A percentile compares a stretch with the other conserved stretches of the same genome.
Evolutionary conservation across 2,113 vertebrate genomes (phyloP).

Genomic region (Cyphomyrus discorhynchus): DNA sequence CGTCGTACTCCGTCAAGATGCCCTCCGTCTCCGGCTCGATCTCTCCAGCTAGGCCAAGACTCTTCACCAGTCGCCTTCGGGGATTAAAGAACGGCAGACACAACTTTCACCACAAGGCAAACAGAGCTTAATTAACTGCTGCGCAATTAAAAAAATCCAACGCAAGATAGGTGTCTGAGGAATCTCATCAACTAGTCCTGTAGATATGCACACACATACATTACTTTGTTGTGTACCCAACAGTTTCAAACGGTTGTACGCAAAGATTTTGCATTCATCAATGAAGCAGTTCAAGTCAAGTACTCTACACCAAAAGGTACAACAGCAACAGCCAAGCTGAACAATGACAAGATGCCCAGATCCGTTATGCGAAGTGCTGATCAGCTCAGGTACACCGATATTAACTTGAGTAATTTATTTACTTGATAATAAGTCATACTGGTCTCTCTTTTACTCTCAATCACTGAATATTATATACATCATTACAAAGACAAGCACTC

Average conservation of each 20-base stretch:
- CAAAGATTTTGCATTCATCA: not conserved
- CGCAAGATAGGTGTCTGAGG: not conserved
- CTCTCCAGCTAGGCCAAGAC: conserved; percentile 87
- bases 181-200: not conserved
- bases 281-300: not conserved
- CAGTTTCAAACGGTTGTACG: not conserved
- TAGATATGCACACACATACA: not conserved
- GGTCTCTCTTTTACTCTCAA: not conserved
- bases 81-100: not conserved
- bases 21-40: conserved; percentile 95
- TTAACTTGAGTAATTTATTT: not conserved
- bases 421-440: not conserved
- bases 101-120: not conserved
- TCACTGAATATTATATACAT: not conserved
- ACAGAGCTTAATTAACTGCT: not conserved
- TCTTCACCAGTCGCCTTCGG: conserved; percentile 75
- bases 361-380: not conserved
- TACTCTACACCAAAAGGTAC: not conserved
- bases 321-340: not conserved
- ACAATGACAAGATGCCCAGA: not conserved
- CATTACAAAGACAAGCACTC: not conserved
- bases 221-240: not conserved
- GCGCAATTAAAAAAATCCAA: not conserved
- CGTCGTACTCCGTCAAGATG: conserved; percentile 82
- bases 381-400: not conserved